phyloP scores from a whole-genome alignment of 2,113 vertebrate genomes.

The Aegithalos caudatus region DNA sequence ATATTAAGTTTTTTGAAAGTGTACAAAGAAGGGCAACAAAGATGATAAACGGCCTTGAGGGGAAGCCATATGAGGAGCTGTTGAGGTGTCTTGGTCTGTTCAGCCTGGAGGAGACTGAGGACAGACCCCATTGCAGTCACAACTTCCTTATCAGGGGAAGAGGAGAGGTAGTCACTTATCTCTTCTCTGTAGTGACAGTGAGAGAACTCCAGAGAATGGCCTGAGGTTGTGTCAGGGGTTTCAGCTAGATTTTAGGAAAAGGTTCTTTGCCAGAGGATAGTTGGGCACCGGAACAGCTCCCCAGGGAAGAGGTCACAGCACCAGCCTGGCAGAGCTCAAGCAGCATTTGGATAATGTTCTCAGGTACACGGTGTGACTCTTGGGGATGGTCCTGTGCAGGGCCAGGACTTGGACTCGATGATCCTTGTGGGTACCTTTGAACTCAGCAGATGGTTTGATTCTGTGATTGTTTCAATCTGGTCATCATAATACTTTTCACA shows the following conservation, averaged over 20 bases:
- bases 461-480: background rate
- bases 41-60: background rate
- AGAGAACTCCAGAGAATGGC: fast-evolving
- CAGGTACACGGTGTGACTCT: background rate
- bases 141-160: background rate
- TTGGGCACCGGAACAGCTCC: background rate
- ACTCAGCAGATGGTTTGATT: background rate
- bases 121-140: too few species aligned
- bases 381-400: too few species aligned
- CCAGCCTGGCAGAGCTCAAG: background rate
- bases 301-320: too few species aligned
- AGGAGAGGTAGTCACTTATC: fast-evolving
- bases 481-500: background rate
- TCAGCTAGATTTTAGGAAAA: fast-evolving
- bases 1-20: background rate
- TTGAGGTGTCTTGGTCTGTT: background rate
- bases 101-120: background rate
- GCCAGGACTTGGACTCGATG: fast-evolving
- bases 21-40: background rate
- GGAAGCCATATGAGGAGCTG: background rate
- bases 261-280: fast-evolving
- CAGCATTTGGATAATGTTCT: fast-evolving
- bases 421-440: fast-evolving
- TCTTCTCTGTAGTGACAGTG: fast-evolving
- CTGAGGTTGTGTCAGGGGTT: background rate